Conservation (phyloP, 2,113 vertebrate genomes). For the Burhinus oedicnemus region DNA sequence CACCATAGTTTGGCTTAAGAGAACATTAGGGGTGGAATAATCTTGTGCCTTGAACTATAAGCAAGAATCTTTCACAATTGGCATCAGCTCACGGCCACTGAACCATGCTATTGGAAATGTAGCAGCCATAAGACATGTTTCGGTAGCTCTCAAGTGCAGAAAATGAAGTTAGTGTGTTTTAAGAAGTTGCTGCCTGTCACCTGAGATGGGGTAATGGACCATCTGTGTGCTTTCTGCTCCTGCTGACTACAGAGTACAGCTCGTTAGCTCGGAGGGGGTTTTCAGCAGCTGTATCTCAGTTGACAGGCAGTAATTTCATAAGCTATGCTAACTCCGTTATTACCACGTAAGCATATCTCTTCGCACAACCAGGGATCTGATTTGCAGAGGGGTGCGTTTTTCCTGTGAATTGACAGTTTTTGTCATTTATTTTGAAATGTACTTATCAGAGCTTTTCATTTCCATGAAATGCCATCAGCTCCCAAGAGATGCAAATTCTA, state of each 20-base stretch:
- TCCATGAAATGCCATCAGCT: neutral
- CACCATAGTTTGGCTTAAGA: neutral
- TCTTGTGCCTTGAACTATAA: neutral
- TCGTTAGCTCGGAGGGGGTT: neutral
- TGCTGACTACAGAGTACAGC: neutral
- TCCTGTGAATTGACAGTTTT: neutral
- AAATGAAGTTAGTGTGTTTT: neutral
- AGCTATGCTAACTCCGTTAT: neutral
- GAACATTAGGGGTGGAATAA: neutral
- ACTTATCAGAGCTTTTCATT: neutral
- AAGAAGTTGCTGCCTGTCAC: neutral
- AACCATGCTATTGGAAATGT: fast-evolving
- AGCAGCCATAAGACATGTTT: fast-evolving
- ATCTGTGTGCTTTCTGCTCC: neutral
- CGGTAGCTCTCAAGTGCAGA: neutral
- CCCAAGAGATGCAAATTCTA: neutral
- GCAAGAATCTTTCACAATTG: neutral
- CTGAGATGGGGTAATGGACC: neutral
- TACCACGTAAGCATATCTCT: neutral
- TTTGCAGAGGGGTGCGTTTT: neutral
- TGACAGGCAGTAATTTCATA: neutral
- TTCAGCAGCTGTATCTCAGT: neutral
- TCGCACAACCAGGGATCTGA: neutral
- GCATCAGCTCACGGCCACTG: neutral
- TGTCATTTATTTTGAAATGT: neutral